Evolutionary conservation across 2,113 vertebrate species (phyloP).

Genomic region (Cyanoliseus patagonus): DNA sequence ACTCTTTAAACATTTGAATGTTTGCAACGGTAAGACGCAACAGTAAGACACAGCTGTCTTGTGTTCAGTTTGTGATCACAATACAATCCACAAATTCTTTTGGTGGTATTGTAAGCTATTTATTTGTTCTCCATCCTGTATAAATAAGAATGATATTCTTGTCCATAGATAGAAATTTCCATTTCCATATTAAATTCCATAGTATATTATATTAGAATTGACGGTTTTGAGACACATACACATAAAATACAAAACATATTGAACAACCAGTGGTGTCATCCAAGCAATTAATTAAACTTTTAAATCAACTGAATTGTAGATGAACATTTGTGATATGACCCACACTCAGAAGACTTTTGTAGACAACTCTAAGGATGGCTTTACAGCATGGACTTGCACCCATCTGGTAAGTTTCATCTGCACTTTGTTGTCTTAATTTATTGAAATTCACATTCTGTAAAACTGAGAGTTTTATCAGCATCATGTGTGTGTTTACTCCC

Average conservation of each 20-base stretch:
- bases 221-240: neutral
- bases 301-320: neutral
- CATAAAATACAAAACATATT: neutral
- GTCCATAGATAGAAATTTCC: neutral
- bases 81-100: neutral
- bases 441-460: neutral
- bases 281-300: neutral
- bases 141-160: neutral
- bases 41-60: neutral
- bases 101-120: neutral
- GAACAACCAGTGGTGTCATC: neutral
- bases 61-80: neutral
- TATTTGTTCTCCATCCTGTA: neutral
- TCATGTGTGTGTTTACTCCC: neutral
- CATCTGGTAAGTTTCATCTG: rapidly evolving
- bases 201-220: neutral
- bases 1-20: neutral
- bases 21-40: neutral
- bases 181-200: neutral
- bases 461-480: neutral
- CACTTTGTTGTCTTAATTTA: neutral
- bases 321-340: neutral
- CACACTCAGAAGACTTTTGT: neutral
- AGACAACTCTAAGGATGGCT: neutral
- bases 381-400: neutral